Evolutionary conservation across 1,140 invertebrate species (phyloP), one percentile per base, ranked within the genome.

Genomic region (Orchesella cincta): DNA sequence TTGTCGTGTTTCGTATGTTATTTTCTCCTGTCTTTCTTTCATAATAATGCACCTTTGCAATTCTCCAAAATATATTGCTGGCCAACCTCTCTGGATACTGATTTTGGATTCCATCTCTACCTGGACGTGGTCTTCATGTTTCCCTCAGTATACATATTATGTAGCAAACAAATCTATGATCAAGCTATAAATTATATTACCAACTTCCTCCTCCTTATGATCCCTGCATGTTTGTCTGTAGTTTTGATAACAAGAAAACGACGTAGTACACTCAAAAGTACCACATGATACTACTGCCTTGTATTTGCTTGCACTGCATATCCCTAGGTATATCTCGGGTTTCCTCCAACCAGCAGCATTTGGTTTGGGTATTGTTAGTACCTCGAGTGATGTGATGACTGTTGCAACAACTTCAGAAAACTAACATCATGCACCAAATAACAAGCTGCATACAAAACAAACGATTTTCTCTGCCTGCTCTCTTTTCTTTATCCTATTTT

Each of bases 341-440:
- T 46, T 8, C 39, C 8, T 46, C 8, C 39, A 46, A 20, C 39
- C 8, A 46, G 39, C 39, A 46, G 20, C 20, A 46, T 46, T 46
- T 46, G 39, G 39, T 46, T n/a, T n/a, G n/a, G n/a, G n/a, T n/a
- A n/a, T n/a, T n/a, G n/a, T n/a, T n/a, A n/a, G n/a, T n/a, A n/a
- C n/a, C n/a, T n/a, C 39, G 39, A 46, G 8, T 23, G 12, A 57
- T 18, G 52, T n/a, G 14, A 57, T 57, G 52, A 26, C 23, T 14
- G 52, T 57, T 57, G 52, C 14, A 57, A 26, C 12, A 18, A n/a
- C 23, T 57, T n/a, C 3, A 57, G 52, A n/a, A 57, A 57, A 57
- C 14, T 57, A 57, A 57, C 52, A n/a, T 57, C 52, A 57, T 57
- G 52, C 52, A 57, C 52, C 52, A 57, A 57, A 57, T 57, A 57